A percentile compares a stretch with the other conserved stretches of the same genome.
Evolutionary conservation across 2,113 vertebrate genomes (phyloP).

Genomic region (Grus americana): DNA sequence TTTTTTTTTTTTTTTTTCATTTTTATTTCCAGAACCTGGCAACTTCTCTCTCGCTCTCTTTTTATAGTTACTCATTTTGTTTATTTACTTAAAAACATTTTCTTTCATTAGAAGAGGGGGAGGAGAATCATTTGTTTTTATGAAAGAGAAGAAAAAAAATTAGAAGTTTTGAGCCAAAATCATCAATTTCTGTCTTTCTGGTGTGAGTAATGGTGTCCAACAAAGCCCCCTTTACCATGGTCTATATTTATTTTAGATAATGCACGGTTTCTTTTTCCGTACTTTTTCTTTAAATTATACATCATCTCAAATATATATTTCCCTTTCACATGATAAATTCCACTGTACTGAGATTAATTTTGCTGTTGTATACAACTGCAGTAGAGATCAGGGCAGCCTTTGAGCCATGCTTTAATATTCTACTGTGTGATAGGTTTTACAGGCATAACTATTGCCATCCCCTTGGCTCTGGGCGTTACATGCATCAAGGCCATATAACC

Average conservation of each 20-base stretch:
- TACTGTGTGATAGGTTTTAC: not conserved
- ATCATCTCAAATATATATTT: slow-evolving; percentile 72
- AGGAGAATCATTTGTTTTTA: slow-evolving; percentile 4
- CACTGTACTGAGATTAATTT: slow-evolving; percentile 71
- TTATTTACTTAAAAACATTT: slow-evolving; percentile 67
- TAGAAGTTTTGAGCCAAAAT: slow-evolving; percentile 53
- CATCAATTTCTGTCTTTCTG: slow-evolving; percentile 64
- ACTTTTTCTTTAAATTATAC: slow-evolving; percentile 70
- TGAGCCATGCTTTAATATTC: not conserved
- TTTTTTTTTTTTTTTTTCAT: slow-evolving; percentile 7
- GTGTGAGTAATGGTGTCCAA: slow-evolving; percentile 65
- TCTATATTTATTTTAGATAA: slow-evolving; percentile 74
- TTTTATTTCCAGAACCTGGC: slow-evolving; percentile 71
- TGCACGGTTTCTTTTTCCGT: slow-evolving; percentile 67
- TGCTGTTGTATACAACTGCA: slow-evolving; percentile 45
- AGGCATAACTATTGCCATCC: not conserved
- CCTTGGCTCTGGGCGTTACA: slow-evolving; percentile 7
- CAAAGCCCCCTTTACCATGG: slow-evolving; percentile 43
- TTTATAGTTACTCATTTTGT: slow-evolving; percentile 69
- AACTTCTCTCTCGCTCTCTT: slow-evolving; percentile 77
- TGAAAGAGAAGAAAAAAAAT: not conserved
- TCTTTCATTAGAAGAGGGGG: not conserved
- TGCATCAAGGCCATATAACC: not conserved
- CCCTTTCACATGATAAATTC: slow-evolving; percentile 75
- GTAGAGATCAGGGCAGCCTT: not conserved